Conservation (phyloP, 2,888 invertebrate species). For the Andrena bucephala region DNA sequence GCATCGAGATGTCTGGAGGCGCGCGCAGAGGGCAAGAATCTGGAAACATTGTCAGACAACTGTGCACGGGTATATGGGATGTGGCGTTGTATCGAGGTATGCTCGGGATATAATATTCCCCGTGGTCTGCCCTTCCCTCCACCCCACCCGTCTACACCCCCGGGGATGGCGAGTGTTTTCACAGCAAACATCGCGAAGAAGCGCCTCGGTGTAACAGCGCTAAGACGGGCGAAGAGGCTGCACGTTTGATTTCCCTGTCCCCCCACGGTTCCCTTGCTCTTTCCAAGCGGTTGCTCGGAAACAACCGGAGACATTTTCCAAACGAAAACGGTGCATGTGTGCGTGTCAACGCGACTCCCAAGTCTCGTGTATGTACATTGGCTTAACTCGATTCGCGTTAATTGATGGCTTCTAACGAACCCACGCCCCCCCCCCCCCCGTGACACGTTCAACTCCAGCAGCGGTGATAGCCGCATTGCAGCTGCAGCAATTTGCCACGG, state of each 20-base stretch:
- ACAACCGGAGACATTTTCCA: neutral
- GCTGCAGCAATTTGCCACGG: conserved; percentile 70
- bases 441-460: neutral
- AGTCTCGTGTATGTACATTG: conserved; percentile 45
- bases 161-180: conserved; percentile 66
- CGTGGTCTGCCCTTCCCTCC: conserved; percentile 11
- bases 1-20: conserved; percentile 38
- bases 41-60: conserved; percentile 40
- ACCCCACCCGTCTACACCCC: conserved; percentile 38
- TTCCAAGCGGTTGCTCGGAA: conserved; percentile 25
- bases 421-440: conserved; percentile 42
- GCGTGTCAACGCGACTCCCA: conserved; percentile 56
- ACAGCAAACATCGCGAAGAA: conserved; percentile 72
- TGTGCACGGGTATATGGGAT: conserved; percentile 33
- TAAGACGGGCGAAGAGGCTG: conserved; percentile 61
- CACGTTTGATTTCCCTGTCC: conserved; percentile 64
- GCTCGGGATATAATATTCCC: conserved; percentile 67
- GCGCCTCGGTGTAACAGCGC: conserved; percentile 65
- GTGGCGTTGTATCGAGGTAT: conserved; percentile 58
- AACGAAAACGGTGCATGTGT: conserved; percentile 30
- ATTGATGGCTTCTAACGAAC: conserved; percentile 78
- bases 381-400: conserved; percentile 76
- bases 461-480: conserved; percentile 68
- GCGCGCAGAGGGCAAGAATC: conserved; percentile 45
- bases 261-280: conserved; percentile 20